Base-by-base conservation (phyloP, 1,140 invertebrate genomes). In the Solen grandis region DNA sequence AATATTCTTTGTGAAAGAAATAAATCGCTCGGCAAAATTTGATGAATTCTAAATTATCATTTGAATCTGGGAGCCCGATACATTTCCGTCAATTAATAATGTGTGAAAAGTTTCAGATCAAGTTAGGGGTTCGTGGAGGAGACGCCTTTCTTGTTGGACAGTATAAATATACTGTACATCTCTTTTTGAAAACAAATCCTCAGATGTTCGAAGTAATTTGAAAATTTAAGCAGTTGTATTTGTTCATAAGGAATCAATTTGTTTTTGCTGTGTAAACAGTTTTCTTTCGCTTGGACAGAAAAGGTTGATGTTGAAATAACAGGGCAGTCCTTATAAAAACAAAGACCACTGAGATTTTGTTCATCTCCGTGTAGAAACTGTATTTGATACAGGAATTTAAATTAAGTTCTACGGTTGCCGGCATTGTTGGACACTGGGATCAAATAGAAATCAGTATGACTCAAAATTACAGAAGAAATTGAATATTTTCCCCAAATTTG, bases 61-160 rank as follows among this genome's bases (percentile, higher is more conserved):
- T 36, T 41, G 62, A 76, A 38, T 60, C 74, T 66, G 74, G 59
- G 57, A n/a, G 60, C 38, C 16, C 38, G 74, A 33, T 66, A 55
- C 46, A 52, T 76, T 65, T 76, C 74, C 74, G 74, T 76, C 74
- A 76, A 76, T 76, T 76, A 76, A 52, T 36, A 36, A 55, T 76
- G 54, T 76, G 33, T 38, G 66, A 65, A 65, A 31, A 50, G 62
- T 41, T 76, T 36, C 27, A 76, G 74, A 76, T 76, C 74, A 36
- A 52, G 31, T 76, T 76, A 22, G 65, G 27, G n/a, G n/a, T 65
- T 76, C 57, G 29, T 76, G 65, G 41, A 76, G 36, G 62, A 66
- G 57, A 31, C 52, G 60, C 29, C 41, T 54, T 54, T 50, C 36
- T 50, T 14, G 41, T 33, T 57, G 27, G 74, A 76, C 74, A 76